phyloP scores from a whole-genome alignment of 1,140 invertebrate species.

The Macrosteles quadrilineatus region DNA sequence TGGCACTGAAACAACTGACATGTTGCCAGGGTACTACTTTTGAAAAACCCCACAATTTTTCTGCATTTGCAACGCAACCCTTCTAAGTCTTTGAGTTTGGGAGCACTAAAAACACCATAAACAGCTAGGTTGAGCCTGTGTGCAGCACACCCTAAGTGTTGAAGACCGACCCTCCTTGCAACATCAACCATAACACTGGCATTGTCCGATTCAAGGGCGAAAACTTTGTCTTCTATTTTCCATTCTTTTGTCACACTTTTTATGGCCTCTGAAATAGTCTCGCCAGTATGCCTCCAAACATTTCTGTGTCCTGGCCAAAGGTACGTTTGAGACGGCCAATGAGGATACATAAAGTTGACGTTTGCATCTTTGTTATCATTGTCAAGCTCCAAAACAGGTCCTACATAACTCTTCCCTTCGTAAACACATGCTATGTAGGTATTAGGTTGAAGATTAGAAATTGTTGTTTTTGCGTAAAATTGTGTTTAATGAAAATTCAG shows the following conservation, averaged over 20 bases:
- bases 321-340: too few species aligned
- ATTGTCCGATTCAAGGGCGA: constrained; percentile 21
- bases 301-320: too few species aligned
- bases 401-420: too few species aligned
- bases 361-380: too few species aligned
- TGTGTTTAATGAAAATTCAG: too few species aligned
- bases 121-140: constrained; percentile 19
- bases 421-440: too few species aligned
- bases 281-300: constrained; percentile 18
- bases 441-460: too few species aligned
- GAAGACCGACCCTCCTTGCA: not conserved
- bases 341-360: too few species aligned
- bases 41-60: constrained; percentile 23
- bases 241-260: constrained; percentile 5
- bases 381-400: too few species aligned
- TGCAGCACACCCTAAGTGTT: constrained; percentile 22
- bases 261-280: not conserved
- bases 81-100: not conserved
- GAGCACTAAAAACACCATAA: not conserved
- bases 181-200: constrained; percentile 15
- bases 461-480: too few species aligned
- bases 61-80: not conserved
- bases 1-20: not conserved
- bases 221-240: not conserved
- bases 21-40: constrained; percentile 1